Base-by-base conservation (phyloP, 2,888 invertebrate genomes). In the Drosophila barbarae region DNA sequence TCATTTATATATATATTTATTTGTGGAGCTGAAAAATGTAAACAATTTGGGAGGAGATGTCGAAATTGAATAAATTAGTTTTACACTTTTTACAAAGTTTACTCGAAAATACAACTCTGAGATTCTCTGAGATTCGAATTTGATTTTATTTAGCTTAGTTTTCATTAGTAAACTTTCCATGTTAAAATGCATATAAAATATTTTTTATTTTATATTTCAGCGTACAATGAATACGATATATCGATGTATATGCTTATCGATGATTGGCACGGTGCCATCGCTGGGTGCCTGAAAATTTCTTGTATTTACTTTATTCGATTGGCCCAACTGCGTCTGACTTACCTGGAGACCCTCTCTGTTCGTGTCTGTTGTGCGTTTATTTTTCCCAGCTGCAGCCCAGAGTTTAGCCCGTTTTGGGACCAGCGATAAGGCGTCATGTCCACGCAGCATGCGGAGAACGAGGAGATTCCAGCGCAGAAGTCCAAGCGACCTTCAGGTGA, bases 401-500 rank as follows among this genome's bases (percentile, higher is more conserved):
- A 44, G 30, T 44, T 26, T 13, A 49, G 10, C 30, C 52, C 30
- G 13, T 8, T 8, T 30, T 0, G 46, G 46, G 30, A 15, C 18
- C 46, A 30, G 13, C 39, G 30, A 39, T 18, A 46, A 50, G 41
- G 39, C 56, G 52, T 51, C 44, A 87, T 87, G 86, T 77, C 86
- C 35, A 74, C 87, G 49, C 81, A 87, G 60, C 88, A 89, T 76
- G 88, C 85, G 56, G 90, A 89, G 58, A 83, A 69, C 18, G 86
- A 84, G 69, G 90, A 90, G 65, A 63, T 71, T 85, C 41, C 82
- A 85, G 66, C 84, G 88, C 80, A 90, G 44, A 91, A 91, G 85
- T 91, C 91, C 7, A 92, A 92, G 82, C 89, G 90, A 86, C 92
- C 92, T 79, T 91, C 91, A 88, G 91, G 92, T 92, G 60, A 81